Evolutionary conservation across 2,888 invertebrate species (phyloP).

Genomic region (Boloria selene): DNA sequence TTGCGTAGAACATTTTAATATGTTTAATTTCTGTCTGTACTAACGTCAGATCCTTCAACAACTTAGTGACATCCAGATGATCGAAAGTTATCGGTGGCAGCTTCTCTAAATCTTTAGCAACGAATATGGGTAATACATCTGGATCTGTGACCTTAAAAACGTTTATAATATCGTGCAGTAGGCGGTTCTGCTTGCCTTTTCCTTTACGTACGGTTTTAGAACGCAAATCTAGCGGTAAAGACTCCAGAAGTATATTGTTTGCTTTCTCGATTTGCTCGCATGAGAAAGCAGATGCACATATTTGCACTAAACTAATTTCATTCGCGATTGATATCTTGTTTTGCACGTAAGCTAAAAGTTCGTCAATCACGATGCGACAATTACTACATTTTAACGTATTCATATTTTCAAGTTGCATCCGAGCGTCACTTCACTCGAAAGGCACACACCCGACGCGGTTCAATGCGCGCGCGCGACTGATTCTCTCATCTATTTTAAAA

Average conservation of each 20-base stretch:
- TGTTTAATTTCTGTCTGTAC: slow-evolving; percentile 14
- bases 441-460: neutral
- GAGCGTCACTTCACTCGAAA: neutral
- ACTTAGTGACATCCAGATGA: slow-evolving; percentile 18
- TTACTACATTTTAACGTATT: slow-evolving; percentile 13
- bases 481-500: too few relatives aligned
- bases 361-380: slow-evolving; percentile 18
- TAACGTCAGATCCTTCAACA: slow-evolving; percentile 20
- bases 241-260: slow-evolving; percentile 21
- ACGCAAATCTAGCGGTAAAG: slow-evolving; percentile 17
- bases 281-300: slow-evolving; percentile 33
- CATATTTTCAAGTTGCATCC: slow-evolving; percentile 7
- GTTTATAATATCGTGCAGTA: slow-evolving; percentile 17
- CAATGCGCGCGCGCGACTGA: slow-evolving; percentile 12
- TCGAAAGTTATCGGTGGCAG: slow-evolving; percentile 6
- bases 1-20: slow-evolving; percentile 21
- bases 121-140: neutral
- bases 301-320: slow-evolving; percentile 30
- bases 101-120: slow-evolving; percentile 7
- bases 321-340: slow-evolving; percentile 28
- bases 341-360: slow-evolving; percentile 23
- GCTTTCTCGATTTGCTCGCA: slow-evolving; percentile 29
- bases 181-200: slow-evolving; percentile 24
- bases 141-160: too few relatives aligned
- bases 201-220: slow-evolving; percentile 22